Conservation (phyloP, 1,140 invertebrate species). For the Apis laboriosa region DNA sequence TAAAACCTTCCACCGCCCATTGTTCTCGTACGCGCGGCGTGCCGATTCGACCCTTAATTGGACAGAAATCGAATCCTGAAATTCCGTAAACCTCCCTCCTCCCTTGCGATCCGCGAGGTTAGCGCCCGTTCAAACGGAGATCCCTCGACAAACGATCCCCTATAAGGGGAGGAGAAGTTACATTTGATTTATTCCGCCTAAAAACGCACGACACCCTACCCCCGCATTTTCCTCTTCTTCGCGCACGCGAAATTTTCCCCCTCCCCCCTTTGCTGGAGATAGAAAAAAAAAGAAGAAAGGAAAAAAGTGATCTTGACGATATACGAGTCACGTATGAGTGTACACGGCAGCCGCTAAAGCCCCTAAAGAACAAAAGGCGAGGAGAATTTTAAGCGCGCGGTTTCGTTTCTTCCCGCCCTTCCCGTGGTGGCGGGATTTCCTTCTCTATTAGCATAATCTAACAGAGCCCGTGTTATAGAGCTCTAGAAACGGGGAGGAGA, state of each 20-base stretch:
- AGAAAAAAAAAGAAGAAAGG: neutral
- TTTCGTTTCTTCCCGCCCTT: constrained; percentile 23
- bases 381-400: constrained; percentile 46
- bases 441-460: constrained; percentile 56
- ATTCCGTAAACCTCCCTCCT: neutral
- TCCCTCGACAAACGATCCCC: constrained; percentile 1
- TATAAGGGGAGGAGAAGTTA: too few species aligned
- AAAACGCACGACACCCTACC: neutral
- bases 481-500: neutral
- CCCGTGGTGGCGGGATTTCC: constrained; percentile 21
- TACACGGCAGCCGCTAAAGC: constrained; percentile 8
- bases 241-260: neutral
- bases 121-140: constrained; percentile 9
- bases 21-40: too few species aligned
- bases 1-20: neutral
- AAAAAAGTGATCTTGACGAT: constrained; percentile 19
- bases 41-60: too few species aligned
- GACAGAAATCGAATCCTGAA: neutral
- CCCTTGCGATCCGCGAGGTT: neutral
- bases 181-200: constrained; percentile 1
- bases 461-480: neutral
- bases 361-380: constrained; percentile 32
- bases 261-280: neutral
- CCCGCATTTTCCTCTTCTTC: neutral
- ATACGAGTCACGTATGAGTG: constrained; percentile 36